phyloP scores from a whole-genome alignment of 2,113 vertebrate genomes.

The Silurus glanis region DNA sequence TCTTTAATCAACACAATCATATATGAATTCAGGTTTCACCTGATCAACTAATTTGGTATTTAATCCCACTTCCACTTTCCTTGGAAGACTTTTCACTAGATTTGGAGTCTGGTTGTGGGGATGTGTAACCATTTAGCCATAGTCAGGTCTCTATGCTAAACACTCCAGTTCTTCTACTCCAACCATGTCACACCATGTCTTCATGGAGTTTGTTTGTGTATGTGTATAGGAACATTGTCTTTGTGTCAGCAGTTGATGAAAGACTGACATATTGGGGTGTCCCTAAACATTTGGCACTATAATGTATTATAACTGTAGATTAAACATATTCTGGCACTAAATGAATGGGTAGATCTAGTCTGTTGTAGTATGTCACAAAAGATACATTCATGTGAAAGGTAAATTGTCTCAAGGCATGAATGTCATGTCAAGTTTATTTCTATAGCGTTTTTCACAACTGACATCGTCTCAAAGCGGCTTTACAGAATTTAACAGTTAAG shows the following conservation, averaged over 20 bases:
- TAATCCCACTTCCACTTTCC: background rate
- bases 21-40: too few relatives aligned
- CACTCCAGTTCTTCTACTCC: background rate
- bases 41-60: background rate
- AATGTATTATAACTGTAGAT: slow-evolving; percentile 11
- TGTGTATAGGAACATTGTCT: background rate
- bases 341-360: slow-evolving; percentile 13
- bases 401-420: background rate
- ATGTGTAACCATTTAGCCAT: too few relatives aligned
- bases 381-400: background rate
- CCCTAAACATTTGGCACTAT: background rate
- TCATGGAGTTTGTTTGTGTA: background rate
- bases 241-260: background rate
- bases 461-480: too few relatives aligned
- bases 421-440: background rate
- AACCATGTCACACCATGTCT: background rate
- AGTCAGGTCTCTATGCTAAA: background rate
- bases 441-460: too few relatives aligned
- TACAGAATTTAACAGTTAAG: too few relatives aligned
- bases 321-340: slow-evolving; percentile 21
- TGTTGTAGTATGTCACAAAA: slow-evolving; percentile 5
- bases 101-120: background rate
- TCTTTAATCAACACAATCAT: slow-evolving; percentile 18
- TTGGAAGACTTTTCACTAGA: background rate
- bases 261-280: background rate